These are phyloP conservation scores for Drosophila ananassae DNA, from an alignment of 1,140 invertebrate genomes.

Conservation along the genomic window DNA sequence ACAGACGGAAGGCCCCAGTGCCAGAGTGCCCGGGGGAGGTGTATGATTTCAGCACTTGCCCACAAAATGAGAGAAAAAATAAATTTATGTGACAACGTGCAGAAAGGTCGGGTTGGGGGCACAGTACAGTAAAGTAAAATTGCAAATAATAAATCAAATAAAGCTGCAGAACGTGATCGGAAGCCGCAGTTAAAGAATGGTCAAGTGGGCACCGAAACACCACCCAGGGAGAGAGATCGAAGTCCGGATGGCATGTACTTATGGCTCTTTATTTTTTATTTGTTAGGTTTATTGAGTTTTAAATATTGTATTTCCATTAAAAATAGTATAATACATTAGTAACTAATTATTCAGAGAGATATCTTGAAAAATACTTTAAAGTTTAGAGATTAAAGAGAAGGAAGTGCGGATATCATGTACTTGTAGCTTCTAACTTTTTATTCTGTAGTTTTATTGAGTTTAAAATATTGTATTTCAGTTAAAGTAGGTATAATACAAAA, in stretches of 20 bases:
- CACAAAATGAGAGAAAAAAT: background rate
- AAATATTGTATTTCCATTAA: background rate
- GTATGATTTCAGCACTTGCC: slow-evolving; percentile 27
- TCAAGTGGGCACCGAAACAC: slow-evolving; percentile 30
- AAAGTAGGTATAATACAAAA: no score
- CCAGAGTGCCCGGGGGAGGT: background rate
- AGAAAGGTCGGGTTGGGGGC: slow-evolving; percentile 28
- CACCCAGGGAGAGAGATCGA: slow-evolving; percentile 11
- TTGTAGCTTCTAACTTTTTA: no score
- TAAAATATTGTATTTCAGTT: background rate
- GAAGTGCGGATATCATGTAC: no score
- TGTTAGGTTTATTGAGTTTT: background rate
- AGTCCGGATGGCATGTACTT: slow-evolving; percentile 16
- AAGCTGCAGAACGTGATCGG: slow-evolving; percentile 70
- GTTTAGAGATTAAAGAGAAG: no score
- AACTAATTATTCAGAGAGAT: no score
- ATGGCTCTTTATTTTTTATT: background rate
- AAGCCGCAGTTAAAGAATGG: slow-evolving; percentile 48
- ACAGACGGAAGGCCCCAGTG: slow-evolving; percentile 12
- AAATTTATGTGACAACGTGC: slow-evolving; percentile 72
- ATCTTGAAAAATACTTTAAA: no score
- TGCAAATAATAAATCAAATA: slow-evolving; percentile 71
- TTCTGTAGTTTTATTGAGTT: no score
- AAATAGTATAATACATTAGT: no score
- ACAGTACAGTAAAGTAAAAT: slow-evolving; percentile 27